Evolutionary conservation across 2,888 invertebrate genomes (phyloP).

Genomic region (Drosophila anomalata): DNA sequence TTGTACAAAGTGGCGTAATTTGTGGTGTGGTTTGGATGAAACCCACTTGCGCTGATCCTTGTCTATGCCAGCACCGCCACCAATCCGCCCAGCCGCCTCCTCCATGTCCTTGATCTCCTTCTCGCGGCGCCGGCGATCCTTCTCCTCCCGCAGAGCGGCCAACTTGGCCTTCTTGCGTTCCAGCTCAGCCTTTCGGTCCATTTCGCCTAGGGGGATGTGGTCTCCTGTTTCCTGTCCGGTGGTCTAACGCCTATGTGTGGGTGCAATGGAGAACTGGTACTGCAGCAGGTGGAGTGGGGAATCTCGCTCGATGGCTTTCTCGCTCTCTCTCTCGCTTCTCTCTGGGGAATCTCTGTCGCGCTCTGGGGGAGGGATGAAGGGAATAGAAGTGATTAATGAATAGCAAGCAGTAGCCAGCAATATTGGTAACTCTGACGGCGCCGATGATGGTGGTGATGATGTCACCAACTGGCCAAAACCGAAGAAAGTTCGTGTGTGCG

Average conservation of each 20-base stretch:
- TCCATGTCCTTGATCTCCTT: slow-evolving; percentile 95
- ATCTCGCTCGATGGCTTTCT: not conserved
- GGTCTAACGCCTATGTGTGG: slow-evolving; percentile 3
- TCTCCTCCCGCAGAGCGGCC: slow-evolving; percentile 94
- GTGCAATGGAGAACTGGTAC: slow-evolving; percentile 8
- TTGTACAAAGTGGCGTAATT: not conserved
- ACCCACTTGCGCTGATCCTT: slow-evolving; percentile 83
- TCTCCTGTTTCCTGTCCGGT: not conserved
- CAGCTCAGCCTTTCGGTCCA: slow-evolving; percentile 95
- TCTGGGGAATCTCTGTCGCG: not conserved
- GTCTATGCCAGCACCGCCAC: slow-evolving; percentile 80
- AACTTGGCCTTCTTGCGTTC: slow-evolving; percentile 96
- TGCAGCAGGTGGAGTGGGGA: slow-evolving; percentile 2
- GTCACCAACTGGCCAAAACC: slow-evolving; percentile 65
- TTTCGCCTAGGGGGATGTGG: slow-evolving; percentile 41
- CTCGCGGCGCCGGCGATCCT: slow-evolving; percentile 92
- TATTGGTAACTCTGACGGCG: slow-evolving; percentile 49
- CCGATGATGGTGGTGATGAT: slow-evolving; percentile 71
- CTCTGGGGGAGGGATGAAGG: slow-evolving; percentile 3
- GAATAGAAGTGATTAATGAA: slow-evolving; percentile 29
- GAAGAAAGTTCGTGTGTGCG: slow-evolving; percentile 27
- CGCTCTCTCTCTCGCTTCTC: slow-evolving; percentile 24
- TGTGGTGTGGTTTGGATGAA: not conserved
- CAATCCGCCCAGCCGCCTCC: slow-evolving; percentile 86
- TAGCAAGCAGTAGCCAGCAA: slow-evolving; percentile 21